Evolutionary conservation across 1,140 invertebrate genomes (phyloP).

Genomic region (Eulimnadia texana): DNA sequence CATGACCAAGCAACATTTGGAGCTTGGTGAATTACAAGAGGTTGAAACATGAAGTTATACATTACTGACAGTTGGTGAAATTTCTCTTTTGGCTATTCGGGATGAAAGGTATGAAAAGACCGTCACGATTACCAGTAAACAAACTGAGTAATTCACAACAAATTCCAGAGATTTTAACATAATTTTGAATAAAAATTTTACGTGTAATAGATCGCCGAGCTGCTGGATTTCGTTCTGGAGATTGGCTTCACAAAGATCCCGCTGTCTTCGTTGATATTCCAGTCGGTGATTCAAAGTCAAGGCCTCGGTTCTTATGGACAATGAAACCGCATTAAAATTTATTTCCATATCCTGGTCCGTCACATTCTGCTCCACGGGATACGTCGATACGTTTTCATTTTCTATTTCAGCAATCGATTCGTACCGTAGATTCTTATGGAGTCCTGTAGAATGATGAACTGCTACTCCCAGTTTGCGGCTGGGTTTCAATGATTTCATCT

Average conservation of each 20-base stretch:
- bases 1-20: too few species aligned
- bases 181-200: background rate
- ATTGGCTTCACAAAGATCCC: constrained; percentile 3
- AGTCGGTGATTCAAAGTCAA: constrained; percentile 4
- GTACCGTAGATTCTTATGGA: too few species aligned
- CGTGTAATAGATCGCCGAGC: background rate
- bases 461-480: too few species aligned
- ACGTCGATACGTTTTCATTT: background rate
- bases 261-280: background rate
- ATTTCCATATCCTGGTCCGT: constrained; percentile 5
- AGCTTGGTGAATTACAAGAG: too few species aligned
- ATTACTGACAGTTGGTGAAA: too few species aligned
- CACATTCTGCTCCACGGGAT: too few species aligned
- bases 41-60: too few species aligned
- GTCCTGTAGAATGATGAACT: too few species aligned
- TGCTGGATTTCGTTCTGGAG: background rate
- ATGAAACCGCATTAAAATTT: constrained; percentile 2
- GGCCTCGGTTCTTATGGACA: constrained; percentile 1
- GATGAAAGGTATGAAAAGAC: background rate
- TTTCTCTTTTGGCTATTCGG: background rate
- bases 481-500: too few species aligned
- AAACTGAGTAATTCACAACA: background rate
- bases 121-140: background rate
- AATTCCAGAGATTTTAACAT: background rate
- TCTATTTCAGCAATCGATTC: background rate